Conservation (phyloP, 2,797 vertebrate species). For the Bovichtus diacanthus region DNA sequence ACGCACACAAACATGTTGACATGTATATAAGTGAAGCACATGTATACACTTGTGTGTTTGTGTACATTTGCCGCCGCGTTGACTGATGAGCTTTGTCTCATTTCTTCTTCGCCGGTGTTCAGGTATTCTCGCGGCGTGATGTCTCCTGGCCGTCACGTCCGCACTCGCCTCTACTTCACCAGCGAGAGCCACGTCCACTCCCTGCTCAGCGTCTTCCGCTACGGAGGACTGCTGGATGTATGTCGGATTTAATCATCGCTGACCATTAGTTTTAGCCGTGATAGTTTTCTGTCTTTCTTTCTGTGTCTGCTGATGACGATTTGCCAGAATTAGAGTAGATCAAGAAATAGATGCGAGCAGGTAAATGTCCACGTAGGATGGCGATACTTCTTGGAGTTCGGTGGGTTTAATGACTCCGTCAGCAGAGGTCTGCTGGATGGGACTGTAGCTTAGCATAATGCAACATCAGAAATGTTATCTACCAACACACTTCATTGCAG, state of each 20-base stretch:
- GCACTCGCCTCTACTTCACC: constrained; percentile 97
- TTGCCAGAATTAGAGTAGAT: background rate
- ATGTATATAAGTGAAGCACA: background rate
- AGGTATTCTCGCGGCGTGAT: constrained; percentile 97
- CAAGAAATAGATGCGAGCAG: background rate
- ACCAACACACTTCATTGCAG: background rate
- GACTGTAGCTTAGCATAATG: background rate
- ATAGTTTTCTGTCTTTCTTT: no score
- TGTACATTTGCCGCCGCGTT: background rate
- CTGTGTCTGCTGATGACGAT: background rate
- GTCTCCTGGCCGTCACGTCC: constrained; percentile 96
- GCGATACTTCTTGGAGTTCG: background rate
- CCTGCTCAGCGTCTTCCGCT: constrained; percentile 95
- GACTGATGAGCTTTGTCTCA: constrained; percentile 31
- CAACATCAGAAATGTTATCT: background rate
- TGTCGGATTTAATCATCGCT: constrained; percentile 49
- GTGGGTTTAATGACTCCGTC: background rate
- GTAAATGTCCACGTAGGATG: background rate
- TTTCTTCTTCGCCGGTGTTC: constrained; percentile 24
- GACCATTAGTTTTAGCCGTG: no score
- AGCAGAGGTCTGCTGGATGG: background rate
- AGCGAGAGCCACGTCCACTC: constrained; percentile 99
- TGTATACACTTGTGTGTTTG: background rate
- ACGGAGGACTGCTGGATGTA: constrained; percentile 95
- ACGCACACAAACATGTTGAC: background rate